Percentiles rank a stretch among this genome's conserved stretches.
phyloP scores from a whole-genome alignment of 2,888 invertebrate genomes.

The Seira sanloemensis region DNA sequence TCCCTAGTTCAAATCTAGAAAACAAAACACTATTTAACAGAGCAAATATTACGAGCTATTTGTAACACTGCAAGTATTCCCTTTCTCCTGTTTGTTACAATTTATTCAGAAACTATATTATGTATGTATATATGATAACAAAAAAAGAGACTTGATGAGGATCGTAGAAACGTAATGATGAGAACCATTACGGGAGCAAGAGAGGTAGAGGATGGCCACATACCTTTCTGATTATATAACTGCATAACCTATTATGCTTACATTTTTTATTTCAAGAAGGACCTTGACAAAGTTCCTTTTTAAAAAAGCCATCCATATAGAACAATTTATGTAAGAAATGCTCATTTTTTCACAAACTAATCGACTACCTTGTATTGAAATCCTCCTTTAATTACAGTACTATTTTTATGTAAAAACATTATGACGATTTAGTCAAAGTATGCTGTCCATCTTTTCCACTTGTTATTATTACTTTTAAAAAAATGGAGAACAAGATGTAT shows the following conservation, averaged over 20 bases:
- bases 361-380: neutral
- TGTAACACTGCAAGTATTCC: conserved; percentile 13
- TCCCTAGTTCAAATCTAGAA: neutral
- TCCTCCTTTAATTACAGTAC: neutral
- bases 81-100: neutral
- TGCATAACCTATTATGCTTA: conserved; percentile 18
- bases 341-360: neutral
- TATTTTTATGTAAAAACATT: neutral
- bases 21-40: conserved; percentile 41
- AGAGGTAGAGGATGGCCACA: conserved; percentile 50
- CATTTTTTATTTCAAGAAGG: conserved; percentile 14
- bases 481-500: neutral
- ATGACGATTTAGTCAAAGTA: neutral
- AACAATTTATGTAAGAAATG: conserved; percentile 26
- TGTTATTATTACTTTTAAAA: conserved; percentile 7
- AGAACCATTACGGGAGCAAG: conserved; percentile 57
- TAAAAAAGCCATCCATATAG: conserved; percentile 37
- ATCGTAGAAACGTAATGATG: conserved; percentile 58
- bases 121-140: too few species aligned
- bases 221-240: conserved; percentile 25
- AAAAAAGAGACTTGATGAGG: conserved; percentile 44
- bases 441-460: neutral
- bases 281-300: conserved; percentile 28
- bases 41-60: conserved; percentile 26
- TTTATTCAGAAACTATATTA: conserved; percentile 27